Base-by-base conservation (phyloP, 2,797 vertebrate species). In the Fratercula arctica region DNA sequence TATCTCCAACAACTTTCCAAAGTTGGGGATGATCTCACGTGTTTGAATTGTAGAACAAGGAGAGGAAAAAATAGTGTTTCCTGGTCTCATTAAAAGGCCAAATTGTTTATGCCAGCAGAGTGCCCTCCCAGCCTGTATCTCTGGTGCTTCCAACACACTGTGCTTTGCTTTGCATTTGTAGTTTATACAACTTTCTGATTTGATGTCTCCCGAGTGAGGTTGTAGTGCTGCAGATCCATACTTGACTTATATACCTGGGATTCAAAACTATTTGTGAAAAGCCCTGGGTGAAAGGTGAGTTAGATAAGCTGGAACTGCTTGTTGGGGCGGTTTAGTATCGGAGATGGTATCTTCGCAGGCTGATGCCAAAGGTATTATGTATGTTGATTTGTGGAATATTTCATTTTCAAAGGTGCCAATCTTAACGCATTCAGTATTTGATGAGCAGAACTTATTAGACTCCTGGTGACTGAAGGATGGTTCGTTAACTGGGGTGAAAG, bases 261-360 rank as follows among this genome's bases (percentile, higher is more conserved):
- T 43, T 75, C 56, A 57, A 4, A 53, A 15, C 33, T 35, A 14
- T 57, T 63, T 90, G 45, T 73, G 66, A 51, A 78, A 25, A 86
- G 77, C 12, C 60, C 66, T 19, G 73, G 59, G 64, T 91, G 83
- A 91, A 89, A 90, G 60, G 74, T 88, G 70, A 85, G 33, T n/a
- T 43, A 75, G 85, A 60, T 80, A 73, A 95, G 68, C 89, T 92
- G 78, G 48, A 93, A 81, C 48, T 74, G 88, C 86, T 80, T 83
- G 95, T 68, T 83, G 70, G 69, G 73, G 74, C 79, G 88, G 92
- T 85, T 95, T 28, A 3, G 33, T 79, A 33, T 74, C 26, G 2
- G 24, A 72, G 19, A 51, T 86, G 74, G 29, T 91, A 79, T 88
- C 61, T 93, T 59, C 50, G 57, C 2, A 0, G 59, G 23, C 69